phyloP scores from a whole-genome alignment of 2,797 vertebrate genomes.

The Macropodus opercularis region DNA sequence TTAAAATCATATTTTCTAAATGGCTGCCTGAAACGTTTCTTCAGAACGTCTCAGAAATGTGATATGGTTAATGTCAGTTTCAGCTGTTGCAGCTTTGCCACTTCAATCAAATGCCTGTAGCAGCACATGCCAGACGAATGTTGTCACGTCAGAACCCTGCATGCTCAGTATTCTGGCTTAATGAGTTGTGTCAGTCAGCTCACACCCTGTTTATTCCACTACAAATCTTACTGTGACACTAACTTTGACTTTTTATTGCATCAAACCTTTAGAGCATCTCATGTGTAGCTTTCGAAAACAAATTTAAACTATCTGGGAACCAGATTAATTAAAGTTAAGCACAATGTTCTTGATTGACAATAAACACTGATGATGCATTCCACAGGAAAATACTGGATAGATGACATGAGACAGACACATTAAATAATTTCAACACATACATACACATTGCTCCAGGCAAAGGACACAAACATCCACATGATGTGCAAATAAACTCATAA shows the following conservation, averaged over 20 bases:
- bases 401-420: background rate
- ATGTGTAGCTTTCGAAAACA: too few species aligned
- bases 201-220: background rate
- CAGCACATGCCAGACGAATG: conserved; percentile 3
- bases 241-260: too few species aligned
- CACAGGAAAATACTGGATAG: background rate
- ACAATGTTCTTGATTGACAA: too few species aligned
- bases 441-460: too few species aligned
- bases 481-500: too few species aligned
- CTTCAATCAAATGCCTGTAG: background rate
- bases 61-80: background rate
- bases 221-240: background rate
- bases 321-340: too few species aligned
- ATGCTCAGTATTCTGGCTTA: background rate
- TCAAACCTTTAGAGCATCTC: too few species aligned
- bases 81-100: background rate
- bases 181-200: conserved; percentile 22
- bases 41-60: background rate
- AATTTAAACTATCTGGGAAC: too few species aligned
- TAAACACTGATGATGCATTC: background rate
- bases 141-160: background rate
- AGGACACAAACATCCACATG: background rate
- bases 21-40: background rate
- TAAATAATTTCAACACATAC: too few species aligned
- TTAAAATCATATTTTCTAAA: background rate